A percentile compares a stretch with the other conserved stretches of the same genome.
phyloP scores from a whole-genome alignment of 2,113 vertebrate genomes.

The Myanophis thanlyinensis region DNA sequence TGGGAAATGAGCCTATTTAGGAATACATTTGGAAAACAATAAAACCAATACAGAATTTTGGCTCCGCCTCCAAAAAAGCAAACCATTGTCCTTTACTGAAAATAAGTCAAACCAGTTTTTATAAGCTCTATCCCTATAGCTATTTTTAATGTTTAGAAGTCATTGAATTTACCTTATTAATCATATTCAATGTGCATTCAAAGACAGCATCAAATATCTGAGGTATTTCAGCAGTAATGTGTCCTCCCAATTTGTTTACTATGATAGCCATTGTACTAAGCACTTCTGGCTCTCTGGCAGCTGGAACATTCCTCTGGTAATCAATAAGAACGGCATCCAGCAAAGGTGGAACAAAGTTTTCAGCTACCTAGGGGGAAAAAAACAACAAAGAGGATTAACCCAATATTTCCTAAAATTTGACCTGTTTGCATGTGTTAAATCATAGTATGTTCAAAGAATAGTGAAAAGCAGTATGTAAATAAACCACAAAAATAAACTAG shows the following conservation, averaged over 20 bases:
- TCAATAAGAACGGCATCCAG: conserved; percentile 98
- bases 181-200: conserved; percentile 99
- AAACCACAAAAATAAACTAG: neutral
- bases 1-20: neutral
- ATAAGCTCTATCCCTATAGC: neutral
- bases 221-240: conserved; percentile 98
- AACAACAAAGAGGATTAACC: neutral
- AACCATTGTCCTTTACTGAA: neutral
- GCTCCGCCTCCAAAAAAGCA: neutral
- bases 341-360: conserved; percentile 97
- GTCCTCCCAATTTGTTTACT: conserved; percentile 96
- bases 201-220: conserved; percentile 99
- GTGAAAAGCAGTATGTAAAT: neutral
- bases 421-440: neutral
- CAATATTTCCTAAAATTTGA: neutral
- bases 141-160: neutral
- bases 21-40: neutral
- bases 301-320: conserved; percentile 97
- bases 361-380: conserved; percentile 83
- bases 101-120: neutral
- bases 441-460: neutral
- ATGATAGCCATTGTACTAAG: conserved; percentile 99
- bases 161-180: conserved; percentile 86
- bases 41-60: neutral
- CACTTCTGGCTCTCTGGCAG: conserved; percentile 96